phyloP scores from a whole-genome alignment of 2,888 invertebrate genomes.

The Zaprionus lineosus region DNA sequence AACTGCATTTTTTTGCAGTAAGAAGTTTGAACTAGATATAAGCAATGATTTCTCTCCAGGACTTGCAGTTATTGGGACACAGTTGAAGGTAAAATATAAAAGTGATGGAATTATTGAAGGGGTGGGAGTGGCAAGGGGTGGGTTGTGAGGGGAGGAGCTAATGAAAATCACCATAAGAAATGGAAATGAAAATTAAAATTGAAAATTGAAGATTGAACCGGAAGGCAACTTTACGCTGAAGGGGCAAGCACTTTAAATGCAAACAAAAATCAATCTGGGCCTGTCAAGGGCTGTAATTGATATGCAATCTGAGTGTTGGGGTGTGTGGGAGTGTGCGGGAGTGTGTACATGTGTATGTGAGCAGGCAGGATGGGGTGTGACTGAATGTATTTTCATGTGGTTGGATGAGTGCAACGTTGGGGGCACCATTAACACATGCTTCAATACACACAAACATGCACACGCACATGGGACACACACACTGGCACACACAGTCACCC shows the following conservation, averaged over 20 bases:
- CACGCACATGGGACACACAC: slow-evolving; percentile 4
- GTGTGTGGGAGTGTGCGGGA: slow-evolving; percentile 1
- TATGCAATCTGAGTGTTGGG: slow-evolving; percentile 55
- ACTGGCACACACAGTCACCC: slow-evolving; percentile 2
- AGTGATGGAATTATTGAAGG: too few species aligned
- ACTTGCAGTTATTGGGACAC: too few species aligned
- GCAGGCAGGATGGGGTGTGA: slow-evolving; percentile 11
- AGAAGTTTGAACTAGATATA: too few species aligned
- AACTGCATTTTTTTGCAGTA: too few species aligned
- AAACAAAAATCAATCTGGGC: slow-evolving; percentile 62
- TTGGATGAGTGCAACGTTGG: slow-evolving; percentile 12
- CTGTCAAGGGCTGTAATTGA: slow-evolving; percentile 59
- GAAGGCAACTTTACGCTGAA: too few species aligned
- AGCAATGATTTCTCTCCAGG: too few species aligned
- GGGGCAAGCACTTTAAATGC: slow-evolving; percentile 35
- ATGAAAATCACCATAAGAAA: slow-evolving; percentile 15
- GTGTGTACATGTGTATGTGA: too few species aligned
- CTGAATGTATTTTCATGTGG: slow-evolving; percentile 43
- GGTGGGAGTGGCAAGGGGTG: not conserved
- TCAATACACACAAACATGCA: slow-evolving; percentile 24
- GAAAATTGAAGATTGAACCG: not conserved
- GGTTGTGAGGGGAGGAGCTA: slow-evolving; percentile 1
- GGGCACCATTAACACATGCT: slow-evolving; percentile 53
- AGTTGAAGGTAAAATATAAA: too few species aligned
- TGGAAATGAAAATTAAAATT: slow-evolving; percentile 23